Percentiles rank a stretch among this genome's conserved stretches.
These are phyloP conservation scores for Leucoraja ocellata DNA, from an alignment of 2,797 vertebrate species.

Conservation along the genomic window DNA sequence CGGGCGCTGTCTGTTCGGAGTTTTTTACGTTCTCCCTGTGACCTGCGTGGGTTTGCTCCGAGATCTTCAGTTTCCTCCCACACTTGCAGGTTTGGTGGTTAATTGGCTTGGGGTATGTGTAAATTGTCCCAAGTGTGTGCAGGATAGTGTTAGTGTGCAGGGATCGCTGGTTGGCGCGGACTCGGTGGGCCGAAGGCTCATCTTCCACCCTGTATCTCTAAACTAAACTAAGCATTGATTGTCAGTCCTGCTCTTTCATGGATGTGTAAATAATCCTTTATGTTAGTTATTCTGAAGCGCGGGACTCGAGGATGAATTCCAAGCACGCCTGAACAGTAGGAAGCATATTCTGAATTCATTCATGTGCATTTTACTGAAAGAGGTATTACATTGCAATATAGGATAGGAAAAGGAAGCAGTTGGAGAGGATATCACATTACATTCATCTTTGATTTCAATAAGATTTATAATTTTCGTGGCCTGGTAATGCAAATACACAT, in stretches of 20 bases:
- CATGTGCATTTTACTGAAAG: background rate
- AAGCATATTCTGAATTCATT: background rate
- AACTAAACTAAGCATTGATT: background rate
- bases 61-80: no score
- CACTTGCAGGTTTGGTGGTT: no score
- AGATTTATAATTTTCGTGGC: background rate
- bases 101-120: no score
- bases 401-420: background rate
- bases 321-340: background rate
- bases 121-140: no score
- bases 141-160: no score
- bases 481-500: background rate
- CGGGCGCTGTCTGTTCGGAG: no score
- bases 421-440: background rate
- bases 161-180: no score
- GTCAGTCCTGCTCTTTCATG: background rate
- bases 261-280: background rate
- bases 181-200: no score
- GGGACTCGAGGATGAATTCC: background rate
- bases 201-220: no score
- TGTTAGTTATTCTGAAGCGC: background rate
- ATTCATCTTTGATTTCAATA: background rate
- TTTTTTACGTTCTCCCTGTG: no score
- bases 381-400: background rate
- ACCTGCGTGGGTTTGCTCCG: no score